These are phyloP conservation scores for Sclerurus mexicanus DNA, from an alignment of 2,113 vertebrate genomes.

Conservation along the genomic window DNA sequence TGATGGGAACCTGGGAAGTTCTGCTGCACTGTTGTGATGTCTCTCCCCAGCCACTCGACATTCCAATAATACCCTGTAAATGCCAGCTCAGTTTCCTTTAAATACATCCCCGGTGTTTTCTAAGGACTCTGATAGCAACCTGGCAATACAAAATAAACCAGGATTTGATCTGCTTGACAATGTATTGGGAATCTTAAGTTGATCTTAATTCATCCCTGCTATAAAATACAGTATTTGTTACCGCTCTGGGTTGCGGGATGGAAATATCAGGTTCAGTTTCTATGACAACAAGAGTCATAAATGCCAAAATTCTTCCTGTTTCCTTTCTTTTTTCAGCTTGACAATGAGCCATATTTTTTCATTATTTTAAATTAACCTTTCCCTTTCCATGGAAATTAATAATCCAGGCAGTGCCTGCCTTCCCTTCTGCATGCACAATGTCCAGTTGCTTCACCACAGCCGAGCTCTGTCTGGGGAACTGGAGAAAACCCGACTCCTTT, in stretches of 20 bases:
- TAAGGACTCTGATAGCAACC: not conserved
- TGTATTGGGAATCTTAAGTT: constrained; percentile 20
- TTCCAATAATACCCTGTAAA: not conserved
- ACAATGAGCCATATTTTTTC: not conserved
- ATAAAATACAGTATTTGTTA: constrained; percentile 42
- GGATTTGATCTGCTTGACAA: constrained; percentile 29
- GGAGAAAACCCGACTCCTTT: not conserved
- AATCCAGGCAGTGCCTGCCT: not conserved
- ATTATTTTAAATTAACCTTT: constrained; percentile 20
- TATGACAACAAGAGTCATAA: constrained; percentile 63
- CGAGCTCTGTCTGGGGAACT: not conserved
- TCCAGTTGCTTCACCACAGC: not conserved
- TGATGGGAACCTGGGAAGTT: not conserved
- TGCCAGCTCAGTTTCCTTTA: not conserved
- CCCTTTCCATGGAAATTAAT: not conserved
- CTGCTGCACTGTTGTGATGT: not conserved
- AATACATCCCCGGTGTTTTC: not conserved
- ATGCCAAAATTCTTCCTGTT: constrained; percentile 63
- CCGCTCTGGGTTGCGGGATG: not conserved
- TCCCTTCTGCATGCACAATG: not conserved
- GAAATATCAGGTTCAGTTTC: constrained; percentile 67
- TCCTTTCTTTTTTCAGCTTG: constrained; percentile 35
- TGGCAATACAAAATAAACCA: not conserved
- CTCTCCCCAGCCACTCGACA: not conserved
- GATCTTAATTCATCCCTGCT: constrained; percentile 49